Evolutionary conservation across 2,888 invertebrate species (phyloP).

Genomic region (Sphaerophoria taeniata): DNA sequence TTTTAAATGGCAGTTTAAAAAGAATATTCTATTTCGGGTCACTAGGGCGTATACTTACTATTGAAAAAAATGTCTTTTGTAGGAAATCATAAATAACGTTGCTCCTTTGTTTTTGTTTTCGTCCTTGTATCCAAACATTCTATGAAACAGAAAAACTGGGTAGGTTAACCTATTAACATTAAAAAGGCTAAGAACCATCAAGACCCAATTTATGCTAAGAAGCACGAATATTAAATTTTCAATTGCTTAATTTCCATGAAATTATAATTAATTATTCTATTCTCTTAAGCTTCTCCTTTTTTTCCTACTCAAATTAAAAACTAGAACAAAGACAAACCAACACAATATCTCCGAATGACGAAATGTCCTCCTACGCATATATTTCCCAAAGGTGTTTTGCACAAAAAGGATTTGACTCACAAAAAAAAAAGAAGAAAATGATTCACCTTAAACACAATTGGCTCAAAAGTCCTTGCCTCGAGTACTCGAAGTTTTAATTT

Average conservation of each 20-base stretch:
- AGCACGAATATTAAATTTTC: background rate
- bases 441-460: conserved; percentile 41
- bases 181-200: background rate
- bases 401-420: conserved; percentile 30
- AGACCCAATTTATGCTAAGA: background rate
- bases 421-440: too few relatives aligned
- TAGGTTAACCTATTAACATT: background rate
- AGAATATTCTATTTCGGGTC: too few relatives aligned
- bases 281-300: background rate
- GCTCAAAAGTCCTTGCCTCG: conserved; percentile 41
- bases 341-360: background rate
- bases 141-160: too few relatives aligned
- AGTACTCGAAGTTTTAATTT: conserved; percentile 27
- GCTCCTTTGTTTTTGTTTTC: too few relatives aligned
- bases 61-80: too few relatives aligned
- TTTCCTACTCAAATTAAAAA: background rate
- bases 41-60: too few relatives aligned
- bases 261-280: conserved; percentile 28
- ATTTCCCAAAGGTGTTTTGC: conserved; percentile 23
- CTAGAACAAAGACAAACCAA: conserved; percentile 6
- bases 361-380: background rate
- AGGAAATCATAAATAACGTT: too few relatives aligned
- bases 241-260: conserved; percentile 16
- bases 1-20: too few relatives aligned
- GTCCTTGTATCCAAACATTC: too few relatives aligned